These are phyloP conservation scores for Platygyra sinensis DNA, from an alignment of 64 coral and sea anemone species.

Conservation along the genomic window DNA sequence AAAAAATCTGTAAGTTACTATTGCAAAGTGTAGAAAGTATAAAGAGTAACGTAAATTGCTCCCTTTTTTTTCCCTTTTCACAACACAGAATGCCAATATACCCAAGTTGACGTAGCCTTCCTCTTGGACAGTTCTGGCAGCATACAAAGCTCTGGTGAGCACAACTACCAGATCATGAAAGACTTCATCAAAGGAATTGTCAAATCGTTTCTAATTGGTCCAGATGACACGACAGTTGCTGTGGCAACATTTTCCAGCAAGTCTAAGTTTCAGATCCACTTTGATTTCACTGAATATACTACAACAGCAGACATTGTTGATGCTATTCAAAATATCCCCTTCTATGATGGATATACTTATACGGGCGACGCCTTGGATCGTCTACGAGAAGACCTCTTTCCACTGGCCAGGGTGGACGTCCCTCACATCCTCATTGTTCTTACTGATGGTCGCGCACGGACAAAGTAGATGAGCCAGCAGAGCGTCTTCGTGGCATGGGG, in stretches of 20 bases:
- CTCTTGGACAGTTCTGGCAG: slow-evolving; percentile 65
- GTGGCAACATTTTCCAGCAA: slow-evolving; percentile 41
- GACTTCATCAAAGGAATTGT: slow-evolving; percentile 65
- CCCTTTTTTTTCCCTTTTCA: no score
- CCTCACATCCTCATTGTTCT: slow-evolving; percentile 59
- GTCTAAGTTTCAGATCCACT: not conserved
- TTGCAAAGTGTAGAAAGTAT: no score
- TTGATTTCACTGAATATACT: slow-evolving; percentile 55
- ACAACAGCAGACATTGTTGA: not conserved
- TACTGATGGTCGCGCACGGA: slow-evolving; percentile 61
- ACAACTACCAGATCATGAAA: slow-evolving; percentile 37
- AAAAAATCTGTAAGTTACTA: no score
- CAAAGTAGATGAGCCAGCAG: slow-evolving; percentile 33
- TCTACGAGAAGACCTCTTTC: slow-evolving; percentile 9
- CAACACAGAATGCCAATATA: not conserved
- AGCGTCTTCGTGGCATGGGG: slow-evolving; percentile 15
- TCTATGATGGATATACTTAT: slow-evolving; percentile 42
- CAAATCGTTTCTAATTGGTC: slow-evolving; percentile 33
- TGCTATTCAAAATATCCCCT: slow-evolving; percentile 39
- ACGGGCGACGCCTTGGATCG: slow-evolving; percentile 39
- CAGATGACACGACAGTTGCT: slow-evolving; percentile 32
- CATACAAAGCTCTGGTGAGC: slow-evolving; percentile 26
- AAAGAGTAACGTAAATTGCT: no score
- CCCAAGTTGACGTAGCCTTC: slow-evolving; percentile 53
- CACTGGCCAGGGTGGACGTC: slow-evolving; percentile 4